Conservation (phyloP, 2,113 vertebrate genomes). For the Cavia aperea region DNA sequence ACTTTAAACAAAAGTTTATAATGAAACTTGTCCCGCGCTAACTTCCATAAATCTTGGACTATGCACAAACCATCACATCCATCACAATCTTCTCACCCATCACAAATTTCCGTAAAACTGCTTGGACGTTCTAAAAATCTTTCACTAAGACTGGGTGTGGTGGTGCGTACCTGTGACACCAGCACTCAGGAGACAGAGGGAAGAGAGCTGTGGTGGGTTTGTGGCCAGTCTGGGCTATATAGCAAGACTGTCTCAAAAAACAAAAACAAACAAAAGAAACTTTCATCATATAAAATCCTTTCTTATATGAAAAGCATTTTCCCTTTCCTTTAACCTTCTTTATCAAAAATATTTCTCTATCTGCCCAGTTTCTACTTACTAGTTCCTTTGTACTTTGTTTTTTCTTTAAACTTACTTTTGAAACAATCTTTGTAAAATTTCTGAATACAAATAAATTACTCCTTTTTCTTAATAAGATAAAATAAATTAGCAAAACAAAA, state of each 20-base stretch:
- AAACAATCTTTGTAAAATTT: not conserved
- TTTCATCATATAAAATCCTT: not conserved
- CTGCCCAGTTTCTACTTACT: not conserved
- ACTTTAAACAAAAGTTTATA: not conserved
- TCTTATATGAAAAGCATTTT: not conserved
- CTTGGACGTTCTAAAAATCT: not conserved
- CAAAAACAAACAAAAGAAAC: not conserved
- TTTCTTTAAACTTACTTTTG: not conserved
- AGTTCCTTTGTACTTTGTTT: not conserved
- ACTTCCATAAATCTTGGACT: not conserved
- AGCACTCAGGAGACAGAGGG: not conserved
- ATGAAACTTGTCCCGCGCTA: not conserved
- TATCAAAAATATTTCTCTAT: not conserved
- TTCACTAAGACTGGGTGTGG: not conserved
- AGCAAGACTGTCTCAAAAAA: not conserved
- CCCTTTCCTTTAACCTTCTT: not conserved
- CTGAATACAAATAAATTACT: not conserved
- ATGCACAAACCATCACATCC: not conserved
- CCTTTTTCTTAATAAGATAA: not conserved
- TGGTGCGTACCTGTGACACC: not conserved
- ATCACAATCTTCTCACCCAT: not conserved
- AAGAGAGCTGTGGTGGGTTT: not conserved
- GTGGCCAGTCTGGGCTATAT: not conserved
- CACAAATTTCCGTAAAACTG: not conserved
- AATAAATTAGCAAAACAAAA: not conserved